These are phyloP conservation scores for Eucidaris tribuloides DNA, from an alignment of 35 echinoderm and acorn worm genomes.

Conservation along the genomic window DNA sequence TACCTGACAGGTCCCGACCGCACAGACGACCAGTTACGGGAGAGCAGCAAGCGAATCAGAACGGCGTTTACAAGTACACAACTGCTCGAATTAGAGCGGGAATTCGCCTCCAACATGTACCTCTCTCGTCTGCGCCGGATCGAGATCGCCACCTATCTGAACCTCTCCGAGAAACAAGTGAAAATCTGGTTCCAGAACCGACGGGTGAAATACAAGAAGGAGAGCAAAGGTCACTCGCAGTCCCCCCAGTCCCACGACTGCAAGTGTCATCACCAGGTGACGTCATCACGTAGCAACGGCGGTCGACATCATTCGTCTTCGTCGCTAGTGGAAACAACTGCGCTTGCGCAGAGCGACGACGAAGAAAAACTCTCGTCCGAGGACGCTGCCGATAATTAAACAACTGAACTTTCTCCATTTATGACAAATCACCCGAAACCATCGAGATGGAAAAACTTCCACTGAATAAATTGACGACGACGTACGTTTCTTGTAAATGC, in stretches of 20 bases:
- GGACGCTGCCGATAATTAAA: slow-evolving; percentile 1
- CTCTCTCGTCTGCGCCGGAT: slow-evolving; percentile 92
- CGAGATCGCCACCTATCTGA: slow-evolving; percentile 97
- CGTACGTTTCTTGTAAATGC: too few relatives aligned
- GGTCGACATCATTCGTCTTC: slow-evolving; percentile 11
- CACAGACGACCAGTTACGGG: slow-evolving; percentile 33
- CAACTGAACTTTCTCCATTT: too few relatives aligned
- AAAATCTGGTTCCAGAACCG: slow-evolving; percentile 99
- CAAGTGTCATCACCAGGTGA: slow-evolving; percentile 76
- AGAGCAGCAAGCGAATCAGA: slow-evolving; percentile 91
- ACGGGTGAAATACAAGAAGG: slow-evolving; percentile 97
- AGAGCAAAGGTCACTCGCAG: slow-evolving; percentile 58
- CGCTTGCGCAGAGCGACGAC: slow-evolving; percentile 2
- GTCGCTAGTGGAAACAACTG: slow-evolving; percentile 1
- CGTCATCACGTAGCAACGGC: slow-evolving; percentile 51
- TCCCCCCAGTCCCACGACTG: slow-evolving; percentile 64
- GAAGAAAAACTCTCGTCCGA: slow-evolving; percentile 11
- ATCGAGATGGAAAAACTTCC: too few relatives aligned
- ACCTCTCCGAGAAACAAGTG: slow-evolving; percentile 96
- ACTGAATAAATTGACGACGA: too few relatives aligned
- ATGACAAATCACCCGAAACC: too few relatives aligned
- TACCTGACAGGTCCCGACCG: slow-evolving; percentile 32
- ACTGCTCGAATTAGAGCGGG: slow-evolving; percentile 89
- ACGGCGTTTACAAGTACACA: slow-evolving; percentile 98
- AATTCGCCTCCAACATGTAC: slow-evolving; percentile 98